Evolutionary conservation across 2,113 vertebrate species (phyloP).

Genomic region (Cottus gobio): DNA sequence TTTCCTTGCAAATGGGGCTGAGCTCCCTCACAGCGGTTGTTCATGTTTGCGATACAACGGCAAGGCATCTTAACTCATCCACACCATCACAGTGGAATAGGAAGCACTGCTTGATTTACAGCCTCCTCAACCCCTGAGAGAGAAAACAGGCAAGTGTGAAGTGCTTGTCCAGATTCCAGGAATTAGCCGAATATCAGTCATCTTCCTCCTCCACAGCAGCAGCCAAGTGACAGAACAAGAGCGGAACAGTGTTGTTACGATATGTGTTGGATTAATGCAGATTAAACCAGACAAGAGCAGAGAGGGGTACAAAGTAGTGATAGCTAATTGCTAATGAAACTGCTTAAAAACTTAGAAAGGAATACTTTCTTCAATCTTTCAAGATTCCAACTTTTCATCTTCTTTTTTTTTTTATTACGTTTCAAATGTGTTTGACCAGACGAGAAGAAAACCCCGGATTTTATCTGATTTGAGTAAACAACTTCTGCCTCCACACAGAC

Average conservation of each 20-base stretch:
- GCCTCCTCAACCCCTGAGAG: slow-evolving; percentile 43
- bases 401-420: neutral
- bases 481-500: neutral
- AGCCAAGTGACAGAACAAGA: slow-evolving; percentile 62
- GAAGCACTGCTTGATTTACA: slow-evolving; percentile 39
- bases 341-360: slow-evolving; percentile 21
- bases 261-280: slow-evolving; percentile 58
- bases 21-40: slow-evolving; percentile 8
- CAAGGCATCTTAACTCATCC: slow-evolving; percentile 28
- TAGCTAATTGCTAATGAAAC: slow-evolving; percentile 27
- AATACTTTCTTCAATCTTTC: slow-evolving; percentile 1
- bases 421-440: slow-evolving; percentile 17
- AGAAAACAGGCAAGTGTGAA: slow-evolving; percentile 56
- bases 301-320: slow-evolving; percentile 34
- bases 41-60: slow-evolving; percentile 13
- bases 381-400: slow-evolving; percentile 9
- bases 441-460: neutral
- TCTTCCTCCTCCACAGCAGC: slow-evolving; percentile 60
- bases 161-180: slow-evolving; percentile 64
- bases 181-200: slow-evolving; percentile 64
- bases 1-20: slow-evolving; percentile 12
- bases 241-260: slow-evolving; percentile 47
- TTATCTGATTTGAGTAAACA: slow-evolving; percentile 5
- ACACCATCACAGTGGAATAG: slow-evolving; percentile 17
- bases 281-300: slow-evolving; percentile 31